Evolutionary conservation across 2,113 vertebrate species (phyloP).

Genomic region (Meriones unguiculatus): DNA sequence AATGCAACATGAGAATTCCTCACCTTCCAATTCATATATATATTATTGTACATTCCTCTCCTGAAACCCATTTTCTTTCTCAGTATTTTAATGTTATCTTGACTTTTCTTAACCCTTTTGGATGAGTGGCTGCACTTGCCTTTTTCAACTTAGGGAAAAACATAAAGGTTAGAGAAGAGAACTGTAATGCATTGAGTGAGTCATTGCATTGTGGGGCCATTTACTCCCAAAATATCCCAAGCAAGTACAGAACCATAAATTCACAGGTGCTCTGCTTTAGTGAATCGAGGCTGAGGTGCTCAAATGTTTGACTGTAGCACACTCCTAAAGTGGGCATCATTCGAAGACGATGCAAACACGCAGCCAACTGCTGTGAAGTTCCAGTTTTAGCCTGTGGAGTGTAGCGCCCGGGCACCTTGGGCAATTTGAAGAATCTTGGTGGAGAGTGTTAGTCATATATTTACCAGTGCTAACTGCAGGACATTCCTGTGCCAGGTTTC

Average conservation of each 20-base stretch:
- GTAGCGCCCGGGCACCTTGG: neutral
- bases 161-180: constrained; percentile 30
- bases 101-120: constrained; percentile 77
- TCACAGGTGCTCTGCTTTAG: neutral
- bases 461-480: neutral
- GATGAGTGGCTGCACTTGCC: constrained; percentile 70
- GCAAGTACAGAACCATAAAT: neutral
- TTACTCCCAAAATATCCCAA: constrained; percentile 42
- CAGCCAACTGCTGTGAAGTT: neutral
- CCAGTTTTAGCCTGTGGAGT: neutral
- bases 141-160: constrained; percentile 56
- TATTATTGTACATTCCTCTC: neutral
- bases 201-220: constrained; percentile 41
- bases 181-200: neutral
- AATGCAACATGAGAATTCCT: neutral
- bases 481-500: neutral
- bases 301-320: accelerated
- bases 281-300: neutral
- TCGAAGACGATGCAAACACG: neutral
- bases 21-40: neutral
- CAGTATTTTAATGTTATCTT: constrained; percentile 37
- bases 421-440: neutral
- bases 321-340: neutral
- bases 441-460: neutral
- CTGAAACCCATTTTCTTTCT: constrained; percentile 22